A percentile compares a stretch with the other conserved stretches of the same genome.
Conservation (phyloP, 2,797 vertebrate genomes). For the Sebastes iracundus region DNA sequence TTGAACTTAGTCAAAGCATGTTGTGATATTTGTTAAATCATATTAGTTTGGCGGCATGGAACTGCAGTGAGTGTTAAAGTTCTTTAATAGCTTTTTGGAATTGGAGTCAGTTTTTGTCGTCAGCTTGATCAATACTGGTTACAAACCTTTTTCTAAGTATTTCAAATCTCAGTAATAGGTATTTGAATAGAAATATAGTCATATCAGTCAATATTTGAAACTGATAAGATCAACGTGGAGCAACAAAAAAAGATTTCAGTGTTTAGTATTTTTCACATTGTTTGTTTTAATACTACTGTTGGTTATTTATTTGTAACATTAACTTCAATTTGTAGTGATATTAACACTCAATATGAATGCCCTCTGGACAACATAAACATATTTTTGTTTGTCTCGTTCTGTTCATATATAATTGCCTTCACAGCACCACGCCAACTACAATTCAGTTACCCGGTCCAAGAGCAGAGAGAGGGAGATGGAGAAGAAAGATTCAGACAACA, state of each 20-base stretch:
- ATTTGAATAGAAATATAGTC: neutral
- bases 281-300: neutral
- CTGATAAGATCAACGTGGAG: neutral
- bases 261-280: neutral
- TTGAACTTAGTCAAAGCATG: neutral
- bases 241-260: neutral
- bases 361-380: neutral
- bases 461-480: slow-evolving; percentile 97
- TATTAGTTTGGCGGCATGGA: neutral
- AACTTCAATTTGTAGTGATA: neutral
- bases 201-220: neutral
- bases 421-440: slow-evolving; percentile 96
- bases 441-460: slow-evolving; percentile 92
- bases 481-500: slow-evolving; percentile 95
- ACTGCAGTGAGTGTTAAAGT: neutral
- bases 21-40: neutral
- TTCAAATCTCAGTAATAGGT: neutral
- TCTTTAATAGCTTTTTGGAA: neutral
- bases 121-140: neutral
- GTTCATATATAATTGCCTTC: slow-evolving; percentile 66
- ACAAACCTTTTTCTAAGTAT: neutral
- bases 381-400: slow-evolving; percentile 33
- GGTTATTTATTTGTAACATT: neutral
- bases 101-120: neutral
- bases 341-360: neutral